Evolutionary conservation across 2,888 invertebrate species (phyloP), one percentile per base, ranked within the genome.

Genomic region (Exocentrus adspersus): DNA sequence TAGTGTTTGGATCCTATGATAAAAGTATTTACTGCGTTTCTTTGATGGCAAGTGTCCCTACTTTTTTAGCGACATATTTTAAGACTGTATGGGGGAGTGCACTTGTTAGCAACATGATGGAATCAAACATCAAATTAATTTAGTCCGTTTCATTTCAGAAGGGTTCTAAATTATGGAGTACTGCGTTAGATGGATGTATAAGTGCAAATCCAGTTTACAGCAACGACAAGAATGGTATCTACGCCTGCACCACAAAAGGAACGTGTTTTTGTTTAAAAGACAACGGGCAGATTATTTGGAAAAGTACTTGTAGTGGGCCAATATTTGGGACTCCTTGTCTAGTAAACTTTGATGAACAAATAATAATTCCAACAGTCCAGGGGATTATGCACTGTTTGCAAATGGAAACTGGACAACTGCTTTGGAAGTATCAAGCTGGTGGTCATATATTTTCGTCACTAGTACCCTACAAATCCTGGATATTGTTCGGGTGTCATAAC

Each of bases 1-100:
- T 92, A 19, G 87, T 88, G 74, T 83, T 91, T 74, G 93, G 92
- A 20, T 88, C 92, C 0, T 93, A 93, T 77, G 92, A 93, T 77
- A 87, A 88, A 59, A 78, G 83, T 71, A 75, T 92, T 2, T 87
- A 90, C 76, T 87, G 87, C 68, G 78, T 91, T 57, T 81, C 85
- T 76, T 68, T 82, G 43, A 65, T 81, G 83, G 91, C 90, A 83
- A 78, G n/a, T n/a, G n/a, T n/a, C n/a, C n/a, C n/a, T n/a, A n/a
- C n/a, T n/a, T n/a, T n/a, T n/a, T n/a, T n/a, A n/a, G n/a, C n/a
- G n/a, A n/a, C n/a, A n/a, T n/a, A n/a, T n/a, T n/a, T n/a, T n/a
- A n/a, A n/a, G n/a, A n/a, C n/a, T n/a, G n/a, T n/a, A n/a, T n/a
- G n/a, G n/a, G n/a, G n/a, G n/a, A n/a, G n/a, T n/a, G n/a, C n/a